These are phyloP conservation scores for human (Homo sapiens) DNA, from an alignment of 2,113 vertebrate genomes.

Conservation along the genomic window DNA sequence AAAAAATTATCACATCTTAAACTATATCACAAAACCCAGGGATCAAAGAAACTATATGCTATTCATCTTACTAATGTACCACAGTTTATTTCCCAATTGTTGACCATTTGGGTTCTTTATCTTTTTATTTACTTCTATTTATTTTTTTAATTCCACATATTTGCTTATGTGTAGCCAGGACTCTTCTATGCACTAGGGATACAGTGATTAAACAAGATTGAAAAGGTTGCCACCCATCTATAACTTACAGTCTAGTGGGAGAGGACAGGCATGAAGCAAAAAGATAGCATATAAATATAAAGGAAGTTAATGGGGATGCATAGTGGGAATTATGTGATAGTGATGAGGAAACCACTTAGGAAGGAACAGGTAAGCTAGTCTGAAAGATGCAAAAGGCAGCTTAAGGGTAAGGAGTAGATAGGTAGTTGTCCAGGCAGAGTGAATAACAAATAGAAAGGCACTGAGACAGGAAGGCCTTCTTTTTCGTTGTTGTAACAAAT, in stretches of 20 bases:
- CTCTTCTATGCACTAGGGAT: background rate
- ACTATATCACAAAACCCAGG: background rate
- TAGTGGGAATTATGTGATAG: background rate
- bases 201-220: background rate
- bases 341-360: background rate
- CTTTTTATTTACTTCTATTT: background rate
- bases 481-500: background rate
- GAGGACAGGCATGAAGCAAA: background rate
- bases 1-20: background rate
- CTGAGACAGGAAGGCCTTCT: background rate
- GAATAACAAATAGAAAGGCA: background rate
- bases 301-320: background rate
- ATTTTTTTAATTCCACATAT: slow-evolving; percentile 10
- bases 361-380: background rate
- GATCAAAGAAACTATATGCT: background rate
- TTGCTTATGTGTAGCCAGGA: background rate
- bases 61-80: background rate
- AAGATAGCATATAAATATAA: background rate
- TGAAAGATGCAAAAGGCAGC: background rate
- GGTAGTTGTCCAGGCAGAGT: background rate
- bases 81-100: background rate
- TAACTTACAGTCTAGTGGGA: background rate
- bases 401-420: background rate
- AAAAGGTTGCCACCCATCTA: background rate
- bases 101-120: background rate